These are phyloP conservation scores for Falco cherrug DNA, from an alignment of 2,797 vertebrate genomes.

Conservation along the genomic window DNA sequence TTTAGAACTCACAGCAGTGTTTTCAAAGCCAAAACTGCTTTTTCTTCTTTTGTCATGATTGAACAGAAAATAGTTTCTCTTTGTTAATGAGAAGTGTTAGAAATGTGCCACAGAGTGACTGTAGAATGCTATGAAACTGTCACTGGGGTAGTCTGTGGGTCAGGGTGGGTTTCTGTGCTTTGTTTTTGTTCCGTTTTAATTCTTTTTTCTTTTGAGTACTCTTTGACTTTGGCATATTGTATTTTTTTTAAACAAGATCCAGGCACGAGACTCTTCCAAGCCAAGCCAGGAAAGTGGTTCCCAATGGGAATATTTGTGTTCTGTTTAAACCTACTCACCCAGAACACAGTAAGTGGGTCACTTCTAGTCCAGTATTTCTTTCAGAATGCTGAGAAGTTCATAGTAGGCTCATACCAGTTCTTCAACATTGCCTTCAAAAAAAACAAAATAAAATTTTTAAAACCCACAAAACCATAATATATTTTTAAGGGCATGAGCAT, in stretches of 20 bases:
- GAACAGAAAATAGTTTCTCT: not conserved
- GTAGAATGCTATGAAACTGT: not conserved
- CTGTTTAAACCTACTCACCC: constrained; percentile 24
- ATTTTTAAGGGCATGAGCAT: not conserved
- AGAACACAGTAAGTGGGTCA: constrained; percentile 5
- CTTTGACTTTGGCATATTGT: not conserved
- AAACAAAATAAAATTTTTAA: not conserved
- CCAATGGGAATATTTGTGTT: not conserved
- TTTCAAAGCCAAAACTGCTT: not conserved
- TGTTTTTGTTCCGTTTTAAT: not conserved
- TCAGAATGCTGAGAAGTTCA: not conserved
- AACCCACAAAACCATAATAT: not conserved
- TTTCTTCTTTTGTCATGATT: not conserved
- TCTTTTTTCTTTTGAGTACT: not conserved
- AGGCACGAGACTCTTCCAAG: not conserved
- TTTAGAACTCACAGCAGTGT: not conserved
- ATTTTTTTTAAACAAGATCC: not conserved
- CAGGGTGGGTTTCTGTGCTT: constrained; percentile 22
- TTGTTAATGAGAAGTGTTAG: not conserved
- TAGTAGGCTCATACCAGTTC: not conserved
- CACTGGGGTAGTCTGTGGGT: not conserved
- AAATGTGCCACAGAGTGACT: not conserved
- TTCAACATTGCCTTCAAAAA: not conserved
- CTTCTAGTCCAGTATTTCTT: not conserved
- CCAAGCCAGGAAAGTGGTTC: not conserved